phyloP scores from a whole-genome alignment of 2,888 invertebrate genomes.

The Mythimna impura region DNA sequence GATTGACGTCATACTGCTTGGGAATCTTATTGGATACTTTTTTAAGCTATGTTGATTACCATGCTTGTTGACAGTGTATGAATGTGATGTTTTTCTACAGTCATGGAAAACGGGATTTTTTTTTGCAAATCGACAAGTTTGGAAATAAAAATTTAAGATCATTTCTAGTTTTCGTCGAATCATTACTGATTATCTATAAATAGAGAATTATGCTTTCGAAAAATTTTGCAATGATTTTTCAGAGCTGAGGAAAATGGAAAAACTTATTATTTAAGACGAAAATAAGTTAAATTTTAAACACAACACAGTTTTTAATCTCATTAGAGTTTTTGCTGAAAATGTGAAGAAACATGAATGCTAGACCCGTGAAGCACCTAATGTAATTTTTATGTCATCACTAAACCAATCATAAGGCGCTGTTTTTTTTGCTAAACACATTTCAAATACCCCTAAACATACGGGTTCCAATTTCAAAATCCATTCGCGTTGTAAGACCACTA shows the following conservation, averaged over 20 bases:
- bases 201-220: background rate
- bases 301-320: background rate
- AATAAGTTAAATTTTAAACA: background rate
- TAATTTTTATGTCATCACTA: slow-evolving; percentile 26
- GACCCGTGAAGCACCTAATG: background rate
- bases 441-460: slow-evolving; percentile 68
- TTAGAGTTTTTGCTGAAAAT: background rate
- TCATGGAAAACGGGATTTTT: background rate
- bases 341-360: background rate
- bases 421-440: slow-evolving; percentile 59
- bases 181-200: background rate
- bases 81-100: background rate
- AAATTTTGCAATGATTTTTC: background rate
- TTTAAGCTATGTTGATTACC: slow-evolving; percentile 13
- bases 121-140: background rate
- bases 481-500: slow-evolving; percentile 79
- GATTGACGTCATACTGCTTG: slow-evolving; percentile 77
- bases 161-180: background rate
- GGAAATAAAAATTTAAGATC: background rate
- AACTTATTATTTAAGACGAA: background rate
- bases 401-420: slow-evolving; percentile 49
- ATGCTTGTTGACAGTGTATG: background rate
- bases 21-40: slow-evolving; percentile 57
- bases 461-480: slow-evolving; percentile 83
- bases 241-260: background rate